These are phyloP conservation scores for Oikopleura dioica DNA, from an alignment of 23 tunicate genomes.

Conservation along the genomic window DNA sequence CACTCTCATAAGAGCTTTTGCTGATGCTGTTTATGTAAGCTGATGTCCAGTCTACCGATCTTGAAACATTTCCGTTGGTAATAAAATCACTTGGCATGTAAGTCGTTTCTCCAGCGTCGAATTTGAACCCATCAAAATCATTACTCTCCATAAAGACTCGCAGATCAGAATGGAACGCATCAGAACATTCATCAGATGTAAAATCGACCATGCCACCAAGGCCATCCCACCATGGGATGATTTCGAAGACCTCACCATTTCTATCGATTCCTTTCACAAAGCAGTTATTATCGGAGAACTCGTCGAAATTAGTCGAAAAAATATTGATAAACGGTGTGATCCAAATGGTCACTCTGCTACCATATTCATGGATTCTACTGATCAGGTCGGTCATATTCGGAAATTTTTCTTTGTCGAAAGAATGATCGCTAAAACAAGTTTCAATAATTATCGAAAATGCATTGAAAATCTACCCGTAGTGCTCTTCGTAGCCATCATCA, in stretches of 20 bases:
- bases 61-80: background rate
- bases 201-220: constrained; percentile 32
- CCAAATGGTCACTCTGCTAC: constrained; percentile 54
- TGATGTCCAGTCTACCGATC: constrained; percentile 2
- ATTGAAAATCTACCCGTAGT: too few relatives aligned
- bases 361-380: constrained; percentile 24
- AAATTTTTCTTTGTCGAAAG: constrained; percentile 48
- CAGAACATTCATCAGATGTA: constrained; percentile 14
- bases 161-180: too few relatives aligned
- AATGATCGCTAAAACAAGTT: too few relatives aligned
- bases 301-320: constrained; percentile 18
- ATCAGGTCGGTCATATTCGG: constrained; percentile 34
- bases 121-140: constrained; percentile 34
- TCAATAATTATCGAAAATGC: too few relatives aligned
- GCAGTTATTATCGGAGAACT: constrained; percentile 12
- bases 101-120: constrained; percentile 37
- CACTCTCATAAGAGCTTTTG: background rate
- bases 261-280: constrained; percentile 19
- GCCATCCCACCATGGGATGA: constrained; percentile 70
- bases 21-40: background rate
- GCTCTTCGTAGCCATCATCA: constrained; percentile 51
- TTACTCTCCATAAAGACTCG: constrained; percentile 13
- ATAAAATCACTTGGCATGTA: background rate
- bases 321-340: constrained; percentile 58
- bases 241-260: constrained; percentile 13